A percentile compares a stretch with the other conserved stretches of the same genome.
Evolutionary conservation across 1,140 invertebrate genomes (phyloP).

Genomic region (Probaryconus sp.): DNA sequence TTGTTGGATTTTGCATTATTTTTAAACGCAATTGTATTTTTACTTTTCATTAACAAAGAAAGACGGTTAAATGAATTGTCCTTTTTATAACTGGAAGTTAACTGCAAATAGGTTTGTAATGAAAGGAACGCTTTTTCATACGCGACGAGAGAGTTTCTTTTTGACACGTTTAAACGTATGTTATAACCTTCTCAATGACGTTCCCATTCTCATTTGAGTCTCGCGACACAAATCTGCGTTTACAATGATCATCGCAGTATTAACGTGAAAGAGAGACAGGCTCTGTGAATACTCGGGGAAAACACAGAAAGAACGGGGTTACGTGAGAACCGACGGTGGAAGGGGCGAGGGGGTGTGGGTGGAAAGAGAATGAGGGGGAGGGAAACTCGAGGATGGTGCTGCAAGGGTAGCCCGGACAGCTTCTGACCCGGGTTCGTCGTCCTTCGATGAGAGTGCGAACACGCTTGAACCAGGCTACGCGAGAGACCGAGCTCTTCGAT

Average conservation of each 20-base stretch:
- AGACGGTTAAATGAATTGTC: no score
- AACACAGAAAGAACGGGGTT: slow-evolving; percentile 37
- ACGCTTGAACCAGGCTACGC: slow-evolving; percentile 52
- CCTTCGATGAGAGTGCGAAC: slow-evolving; percentile 54
- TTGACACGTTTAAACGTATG: background rate
- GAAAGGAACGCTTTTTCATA: background rate
- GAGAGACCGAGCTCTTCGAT: slow-evolving; percentile 50
- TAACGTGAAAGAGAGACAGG: slow-evolving; percentile 26
- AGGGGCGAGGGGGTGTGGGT: slow-evolving; percentile 39
- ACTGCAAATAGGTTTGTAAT: no score
- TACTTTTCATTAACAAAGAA: no score
- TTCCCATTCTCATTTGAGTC: slow-evolving; percentile 28
- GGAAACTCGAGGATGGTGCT: slow-evolving; percentile 25
- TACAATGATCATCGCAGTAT: slow-evolving; percentile 32
- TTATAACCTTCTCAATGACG: slow-evolving; percentile 41
- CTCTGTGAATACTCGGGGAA: slow-evolving; percentile 9
- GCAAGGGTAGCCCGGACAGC: slow-evolving; percentile 53
- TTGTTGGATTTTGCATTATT: no score
- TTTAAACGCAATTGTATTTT: no score
- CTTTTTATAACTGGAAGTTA: no score
- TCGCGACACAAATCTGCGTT: slow-evolving; percentile 25
- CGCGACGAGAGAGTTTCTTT: background rate
- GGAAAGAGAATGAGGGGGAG: background rate
- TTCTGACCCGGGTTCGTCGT: slow-evolving; percentile 56
- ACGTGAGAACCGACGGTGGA: slow-evolving; percentile 50